Base-by-base conservation (phyloP, 2,888 invertebrate genomes). In the Oscheius sp. region DNA sequence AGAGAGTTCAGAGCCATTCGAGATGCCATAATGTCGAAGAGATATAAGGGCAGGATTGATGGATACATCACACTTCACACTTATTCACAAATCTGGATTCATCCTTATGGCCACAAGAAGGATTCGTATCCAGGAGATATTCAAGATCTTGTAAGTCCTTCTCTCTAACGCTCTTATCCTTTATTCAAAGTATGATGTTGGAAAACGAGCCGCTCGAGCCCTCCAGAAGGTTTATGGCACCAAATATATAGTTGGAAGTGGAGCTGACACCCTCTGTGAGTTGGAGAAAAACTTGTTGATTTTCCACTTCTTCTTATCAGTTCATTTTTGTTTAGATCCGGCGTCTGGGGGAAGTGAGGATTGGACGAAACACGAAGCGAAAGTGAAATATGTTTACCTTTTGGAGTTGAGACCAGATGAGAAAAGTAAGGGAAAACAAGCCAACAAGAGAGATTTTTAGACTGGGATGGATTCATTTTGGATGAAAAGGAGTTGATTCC, bases 391-490 rank as follows among this genome's bases (percentile, higher is more conserved):
- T 71, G 86, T 86, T 17, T 86, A 87, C 58, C 69, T 86, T 45
- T 67, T 86, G 23, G 86, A 86, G 64, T 73, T 86, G 63, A 50
- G 85, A 27, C 85, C 85, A 6, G 85, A 85, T 66, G 85, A 85
- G 78, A 80, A 80, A 68, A 85, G 84, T 84, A 23, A 65, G 70
- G n/a, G 45, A 20, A 25, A 34, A 33, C 34, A 17, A 12, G 10
- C 5, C 33, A 64, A 73, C 17, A 58, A 33, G 10, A 12, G n/a
- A 20, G 31, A n/a, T 25, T 17, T 74, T 53, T 65, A 83, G 84
- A 84, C 45, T 86, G 84, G 84, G 85, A 86, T 69, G 86, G 86
- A 3, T 86, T 86, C 72, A 86, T 86, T 58, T 69, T 86, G 42
- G 84, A 83, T 63, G 86, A 86, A 69, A 68, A 74, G 5, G 81